Percentiles rank a stretch among this genome's conserved stretches.
Evolutionary conservation across 2,888 invertebrate genomes (phyloP).

Genomic region (Sphaeridia pumilis): DNA sequence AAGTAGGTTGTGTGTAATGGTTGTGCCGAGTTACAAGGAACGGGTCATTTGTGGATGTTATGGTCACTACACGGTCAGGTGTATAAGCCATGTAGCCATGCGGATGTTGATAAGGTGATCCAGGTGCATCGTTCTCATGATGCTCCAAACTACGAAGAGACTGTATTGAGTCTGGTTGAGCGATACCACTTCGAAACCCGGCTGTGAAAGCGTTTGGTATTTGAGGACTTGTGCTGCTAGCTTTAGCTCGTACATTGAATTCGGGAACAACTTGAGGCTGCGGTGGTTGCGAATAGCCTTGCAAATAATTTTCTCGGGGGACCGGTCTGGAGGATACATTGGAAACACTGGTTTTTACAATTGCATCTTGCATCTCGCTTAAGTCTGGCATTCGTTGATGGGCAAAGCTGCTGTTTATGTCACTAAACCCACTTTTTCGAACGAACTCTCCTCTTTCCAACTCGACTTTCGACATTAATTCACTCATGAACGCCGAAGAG

Average conservation of each 20-base stretch:
- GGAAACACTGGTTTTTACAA: not conserved
- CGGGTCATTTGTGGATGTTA: slow-evolving; percentile 10
- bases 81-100: slow-evolving; percentile 13
- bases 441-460: slow-evolving; percentile 10
- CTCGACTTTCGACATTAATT: slow-evolving; percentile 7
- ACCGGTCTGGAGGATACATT: not conserved
- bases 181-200: slow-evolving; percentile 3
- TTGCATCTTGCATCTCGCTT: slow-evolving; percentile 1
- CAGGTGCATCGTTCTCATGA: not conserved
- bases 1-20: slow-evolving; percentile 15
- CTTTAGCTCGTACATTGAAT: slow-evolving; percentile 12
- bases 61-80: slow-evolving; percentile 3
- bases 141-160: slow-evolving; percentile 15
- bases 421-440: slow-evolving; percentile 5
- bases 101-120: slow-evolving; percentile 10
- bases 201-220: slow-evolving; percentile 12
- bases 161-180: slow-evolving; percentile 14
- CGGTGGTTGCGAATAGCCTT: not conserved
- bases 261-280: slow-evolving; percentile 11
- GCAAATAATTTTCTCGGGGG: slow-evolving; percentile 8
- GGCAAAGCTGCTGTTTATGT: not conserved
- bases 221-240: slow-evolving; percentile 8
- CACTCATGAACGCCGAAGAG: too few relatives aligned
- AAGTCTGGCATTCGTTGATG: slow-evolving; percentile 5
- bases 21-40: slow-evolving; percentile 12